Percentiles rank a stretch among this genome's conserved stretches.
These are phyloP conservation scores for Salticus scenicus DNA, from an alignment of 2,888 invertebrate genomes.

Conservation along the genomic window DNA sequence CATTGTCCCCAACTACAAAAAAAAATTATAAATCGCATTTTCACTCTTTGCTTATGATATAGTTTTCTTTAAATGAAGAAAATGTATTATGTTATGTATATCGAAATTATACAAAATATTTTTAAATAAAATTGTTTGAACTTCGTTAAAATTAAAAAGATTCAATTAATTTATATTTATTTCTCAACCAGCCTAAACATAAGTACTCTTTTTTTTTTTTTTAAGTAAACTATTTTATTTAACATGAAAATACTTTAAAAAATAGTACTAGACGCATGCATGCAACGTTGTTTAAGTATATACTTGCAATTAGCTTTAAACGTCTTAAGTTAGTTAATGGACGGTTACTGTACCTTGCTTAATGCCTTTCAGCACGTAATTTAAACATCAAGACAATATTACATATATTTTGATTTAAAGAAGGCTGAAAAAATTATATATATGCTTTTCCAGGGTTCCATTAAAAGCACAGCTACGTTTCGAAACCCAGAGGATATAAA, in stretches of 20 bases:
- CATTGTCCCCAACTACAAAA: no score
- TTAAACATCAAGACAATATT: slow-evolving; percentile 57
- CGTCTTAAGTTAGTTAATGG: slow-evolving; percentile 63
- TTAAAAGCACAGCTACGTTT: not conserved
- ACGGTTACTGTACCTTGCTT: slow-evolving; percentile 28
- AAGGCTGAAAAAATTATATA: not conserved
- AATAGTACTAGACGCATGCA: slow-evolving; percentile 1
- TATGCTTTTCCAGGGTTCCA: not conserved
- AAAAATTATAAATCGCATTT: no score
- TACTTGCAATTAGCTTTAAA: slow-evolving; percentile 54
- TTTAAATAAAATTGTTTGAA: no score
- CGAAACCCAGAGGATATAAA: not conserved
- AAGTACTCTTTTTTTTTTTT: no score
- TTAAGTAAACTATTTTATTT: not conserved
- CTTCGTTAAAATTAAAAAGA: no score
- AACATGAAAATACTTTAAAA: slow-evolving; percentile 35
- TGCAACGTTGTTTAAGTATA: slow-evolving; percentile 14
- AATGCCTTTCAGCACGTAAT: slow-evolving; percentile 59
- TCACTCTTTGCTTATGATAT: no score
- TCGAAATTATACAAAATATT: no score
- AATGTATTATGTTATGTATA: no score
- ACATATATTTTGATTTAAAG: slow-evolving; percentile 19
- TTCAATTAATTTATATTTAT: no score
- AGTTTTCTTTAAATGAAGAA: no score
- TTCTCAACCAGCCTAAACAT: no score